phyloP scores from a whole-genome alignment of 2,797 vertebrate genomes.

The Microctenopoma stevenorrisi region DNA sequence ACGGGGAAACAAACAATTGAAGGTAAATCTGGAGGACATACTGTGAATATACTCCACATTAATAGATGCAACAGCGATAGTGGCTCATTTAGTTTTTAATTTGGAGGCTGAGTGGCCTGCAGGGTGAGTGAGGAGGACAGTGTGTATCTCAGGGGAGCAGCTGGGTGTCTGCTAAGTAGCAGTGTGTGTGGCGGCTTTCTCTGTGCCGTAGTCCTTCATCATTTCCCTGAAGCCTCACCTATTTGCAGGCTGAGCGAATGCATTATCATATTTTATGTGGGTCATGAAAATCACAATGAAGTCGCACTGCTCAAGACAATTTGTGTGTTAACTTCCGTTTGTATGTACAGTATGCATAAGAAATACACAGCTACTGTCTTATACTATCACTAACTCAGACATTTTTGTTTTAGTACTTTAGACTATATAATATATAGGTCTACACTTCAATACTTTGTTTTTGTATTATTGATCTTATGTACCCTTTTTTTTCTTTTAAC shows the following conservation, averaged over 20 bases:
- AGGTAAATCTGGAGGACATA: constrained; percentile 7
- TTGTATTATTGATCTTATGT: constrained; percentile 70
- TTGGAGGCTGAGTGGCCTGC: constrained; percentile 45
- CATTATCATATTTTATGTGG: constrained; percentile 77
- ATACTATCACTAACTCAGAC: neutral
- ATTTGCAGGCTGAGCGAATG: constrained; percentile 71
- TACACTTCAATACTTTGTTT: constrained; percentile 50
- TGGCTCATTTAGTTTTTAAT: constrained; percentile 67
- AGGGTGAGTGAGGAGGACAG: constrained; percentile 52
- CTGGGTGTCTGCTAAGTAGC: constrained; percentile 44
- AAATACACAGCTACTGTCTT: constrained; percentile 25
- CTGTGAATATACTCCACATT: constrained; percentile 10
- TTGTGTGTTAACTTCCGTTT: neutral
- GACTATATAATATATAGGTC: constrained; percentile 42
- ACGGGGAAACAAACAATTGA: constrained; percentile 12
- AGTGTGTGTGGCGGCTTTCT: constrained; percentile 48
- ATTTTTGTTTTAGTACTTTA: neutral
- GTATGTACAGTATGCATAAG: constrained; percentile 11
- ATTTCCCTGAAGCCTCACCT: constrained; percentile 72
- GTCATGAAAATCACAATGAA: constrained; percentile 61
- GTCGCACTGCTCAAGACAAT: constrained; percentile 46
- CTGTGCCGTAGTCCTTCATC: constrained; percentile 62
- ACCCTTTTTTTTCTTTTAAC: constrained; percentile 45
- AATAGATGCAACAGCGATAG: constrained; percentile 44
- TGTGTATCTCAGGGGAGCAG: constrained; percentile 51